These are phyloP conservation scores for Poecilia wingei DNA, from an alignment of 2,797 vertebrate species.

Conservation along the genomic window DNA sequence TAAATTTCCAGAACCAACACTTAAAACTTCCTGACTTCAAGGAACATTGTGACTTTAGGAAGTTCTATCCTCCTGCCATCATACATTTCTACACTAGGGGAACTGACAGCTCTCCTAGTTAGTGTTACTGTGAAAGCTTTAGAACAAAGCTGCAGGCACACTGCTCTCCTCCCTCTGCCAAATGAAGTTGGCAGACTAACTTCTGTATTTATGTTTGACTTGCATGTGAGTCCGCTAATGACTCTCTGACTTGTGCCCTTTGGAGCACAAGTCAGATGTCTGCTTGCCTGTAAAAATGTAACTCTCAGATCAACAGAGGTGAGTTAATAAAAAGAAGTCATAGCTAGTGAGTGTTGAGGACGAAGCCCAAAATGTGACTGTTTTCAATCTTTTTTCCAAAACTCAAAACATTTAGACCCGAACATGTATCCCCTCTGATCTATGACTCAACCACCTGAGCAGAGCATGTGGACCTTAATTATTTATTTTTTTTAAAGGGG, in stretches of 20 bases:
- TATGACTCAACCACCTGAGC: constrained; percentile 4
- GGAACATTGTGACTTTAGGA: no score
- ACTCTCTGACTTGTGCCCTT: constrained; percentile 21
- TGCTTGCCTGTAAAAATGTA: constrained; percentile 11
- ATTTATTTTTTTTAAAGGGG: constrained; percentile 12
- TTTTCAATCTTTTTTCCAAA: not conserved
- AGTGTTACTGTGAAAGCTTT: not conserved
- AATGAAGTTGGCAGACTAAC: not conserved
- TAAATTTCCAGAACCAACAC: not conserved
- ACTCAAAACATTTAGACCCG: not conserved
- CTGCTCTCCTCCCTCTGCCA: not conserved
- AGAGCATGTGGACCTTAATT: not conserved
- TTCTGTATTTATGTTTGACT: constrained; percentile 6
- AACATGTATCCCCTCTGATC: constrained; percentile 30
- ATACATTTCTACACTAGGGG: not conserved
- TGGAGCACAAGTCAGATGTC: constrained; percentile 14
- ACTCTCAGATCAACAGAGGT: not conserved
- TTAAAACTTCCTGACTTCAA: not conserved
- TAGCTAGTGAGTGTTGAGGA: constrained; percentile 9
- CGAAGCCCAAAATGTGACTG: not conserved
- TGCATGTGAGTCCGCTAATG: constrained; percentile 20
- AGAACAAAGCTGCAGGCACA: not conserved
- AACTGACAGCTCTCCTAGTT: not conserved
- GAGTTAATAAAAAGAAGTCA: constrained; percentile 7
- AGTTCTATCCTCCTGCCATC: no score